These are phyloP conservation scores for Anhinga rufa DNA, from an alignment of 2,113 vertebrate species.

Conservation along the genomic window DNA sequence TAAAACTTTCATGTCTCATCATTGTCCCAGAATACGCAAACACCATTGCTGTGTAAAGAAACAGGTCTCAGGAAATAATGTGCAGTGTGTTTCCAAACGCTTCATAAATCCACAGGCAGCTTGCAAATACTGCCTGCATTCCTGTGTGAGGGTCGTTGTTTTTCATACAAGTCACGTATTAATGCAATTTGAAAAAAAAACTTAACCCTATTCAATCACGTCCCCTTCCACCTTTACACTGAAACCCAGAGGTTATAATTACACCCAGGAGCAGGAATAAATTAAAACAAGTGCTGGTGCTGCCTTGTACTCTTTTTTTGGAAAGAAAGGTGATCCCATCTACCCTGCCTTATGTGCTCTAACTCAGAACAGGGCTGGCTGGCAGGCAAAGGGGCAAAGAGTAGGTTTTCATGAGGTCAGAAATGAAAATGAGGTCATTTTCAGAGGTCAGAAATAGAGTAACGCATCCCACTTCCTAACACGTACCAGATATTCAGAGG, in stretches of 20 bases:
- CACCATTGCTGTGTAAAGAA: neutral
- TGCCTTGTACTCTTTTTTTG: neutral
- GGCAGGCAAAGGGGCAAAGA: neutral
- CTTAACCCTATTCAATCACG: neutral
- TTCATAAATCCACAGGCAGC: slow-evolving; percentile 25
- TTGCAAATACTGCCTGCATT: neutral
- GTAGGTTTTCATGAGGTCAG: neutral
- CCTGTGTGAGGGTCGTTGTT: neutral
- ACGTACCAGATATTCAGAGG: neutral
- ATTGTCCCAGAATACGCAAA: neutral
- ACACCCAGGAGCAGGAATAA: neutral
- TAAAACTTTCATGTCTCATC: neutral
- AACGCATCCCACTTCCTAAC: neutral
- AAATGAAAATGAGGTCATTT: neutral
- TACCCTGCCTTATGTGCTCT: neutral
- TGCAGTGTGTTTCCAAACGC: neutral
- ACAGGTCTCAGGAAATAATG: neutral
- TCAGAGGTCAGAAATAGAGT: neutral
- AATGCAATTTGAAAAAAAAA: neutral
- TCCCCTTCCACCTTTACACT: neutral
- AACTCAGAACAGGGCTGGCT: neutral
- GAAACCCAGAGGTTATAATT: neutral
- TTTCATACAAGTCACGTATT: neutral
- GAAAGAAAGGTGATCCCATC: neutral
- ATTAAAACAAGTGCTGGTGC: neutral